A percentile compares a stretch with the other conserved stretches of the same genome.
Conservation (phyloP, 2,888 invertebrate species). For the Ecdyonurus torrentis region DNA sequence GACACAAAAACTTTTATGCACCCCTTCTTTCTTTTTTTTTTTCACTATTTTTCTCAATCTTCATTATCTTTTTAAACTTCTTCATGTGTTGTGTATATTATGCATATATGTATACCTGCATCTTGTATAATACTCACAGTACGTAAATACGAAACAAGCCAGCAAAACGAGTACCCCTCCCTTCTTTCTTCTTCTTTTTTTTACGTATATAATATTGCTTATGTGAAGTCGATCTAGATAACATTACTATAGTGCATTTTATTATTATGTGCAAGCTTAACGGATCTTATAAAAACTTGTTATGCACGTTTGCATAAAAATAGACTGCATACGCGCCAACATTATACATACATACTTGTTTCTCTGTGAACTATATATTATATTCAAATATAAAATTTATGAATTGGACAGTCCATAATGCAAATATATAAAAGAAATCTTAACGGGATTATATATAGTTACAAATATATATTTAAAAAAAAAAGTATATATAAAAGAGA, state of each 20-base stretch:
- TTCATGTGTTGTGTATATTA: no score
- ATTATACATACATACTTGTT: neutral
- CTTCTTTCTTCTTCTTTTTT: neutral
- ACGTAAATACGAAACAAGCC: no score
- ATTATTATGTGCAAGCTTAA: neutral
- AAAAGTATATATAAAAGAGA: no score
- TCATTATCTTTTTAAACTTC: no score
- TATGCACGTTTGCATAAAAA: constrained; percentile 4
- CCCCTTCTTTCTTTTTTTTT: neutral
- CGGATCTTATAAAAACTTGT: constrained; percentile 1
- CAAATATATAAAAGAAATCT: no score
- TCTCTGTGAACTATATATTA: neutral
- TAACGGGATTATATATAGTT: no score
- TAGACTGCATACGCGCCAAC: neutral
- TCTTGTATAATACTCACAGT: neutral
- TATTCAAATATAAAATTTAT: no score
- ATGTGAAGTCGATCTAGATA: neutral
- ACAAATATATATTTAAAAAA: no score
- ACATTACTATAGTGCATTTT: neutral
- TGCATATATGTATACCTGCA: neutral
- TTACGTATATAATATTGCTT: no score
- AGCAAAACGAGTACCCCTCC: no score
- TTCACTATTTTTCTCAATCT: no score
- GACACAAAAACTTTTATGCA: neutral
- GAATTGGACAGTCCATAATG: no score